Evolutionary conservation across 2,888 invertebrate genomes (phyloP).

Genomic region (Plemyria rubiginata): DNA sequence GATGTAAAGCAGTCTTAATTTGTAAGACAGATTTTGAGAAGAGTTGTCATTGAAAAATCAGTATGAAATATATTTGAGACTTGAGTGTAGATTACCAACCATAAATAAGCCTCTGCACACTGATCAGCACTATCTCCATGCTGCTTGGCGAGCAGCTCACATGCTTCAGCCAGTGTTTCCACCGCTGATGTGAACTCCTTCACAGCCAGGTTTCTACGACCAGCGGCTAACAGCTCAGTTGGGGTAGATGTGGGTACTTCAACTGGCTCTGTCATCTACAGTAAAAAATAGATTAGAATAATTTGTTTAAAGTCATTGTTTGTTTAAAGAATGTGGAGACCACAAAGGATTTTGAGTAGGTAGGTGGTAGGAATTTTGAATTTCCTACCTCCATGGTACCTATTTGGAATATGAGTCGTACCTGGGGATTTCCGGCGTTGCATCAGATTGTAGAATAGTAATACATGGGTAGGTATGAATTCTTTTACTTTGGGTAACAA

Average conservation of each 20-base stretch:
- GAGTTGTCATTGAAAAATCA: too few relatives aligned
- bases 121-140: constrained; percentile 94
- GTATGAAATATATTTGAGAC: neutral
- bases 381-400: too few relatives aligned
- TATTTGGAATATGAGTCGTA: too few relatives aligned
- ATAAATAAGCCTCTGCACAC: constrained; percentile 94
- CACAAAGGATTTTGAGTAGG: too few relatives aligned
- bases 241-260: constrained; percentile 78
- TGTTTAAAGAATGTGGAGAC: too few relatives aligned
- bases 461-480: too few relatives aligned
- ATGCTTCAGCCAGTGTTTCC: constrained; percentile 89
- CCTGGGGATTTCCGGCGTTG: too few relatives aligned
- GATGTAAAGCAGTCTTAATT: too few relatives aligned
- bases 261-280: constrained; percentile 84
- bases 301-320: neutral
- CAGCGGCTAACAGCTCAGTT: constrained; percentile 87
- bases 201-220: constrained; percentile 91
- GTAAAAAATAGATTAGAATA: neutral
- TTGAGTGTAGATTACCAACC: constrained; percentile 81
- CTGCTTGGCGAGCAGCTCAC: constrained; percentile 88
- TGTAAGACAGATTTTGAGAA: too few relatives aligned
- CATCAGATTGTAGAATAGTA: too few relatives aligned
- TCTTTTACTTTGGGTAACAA: too few relatives aligned
- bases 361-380: too few relatives aligned
- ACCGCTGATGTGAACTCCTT: constrained; percentile 90